Conservation (phyloP, 2,113 vertebrate genomes). For the Mionectes macconnelli region DNA sequence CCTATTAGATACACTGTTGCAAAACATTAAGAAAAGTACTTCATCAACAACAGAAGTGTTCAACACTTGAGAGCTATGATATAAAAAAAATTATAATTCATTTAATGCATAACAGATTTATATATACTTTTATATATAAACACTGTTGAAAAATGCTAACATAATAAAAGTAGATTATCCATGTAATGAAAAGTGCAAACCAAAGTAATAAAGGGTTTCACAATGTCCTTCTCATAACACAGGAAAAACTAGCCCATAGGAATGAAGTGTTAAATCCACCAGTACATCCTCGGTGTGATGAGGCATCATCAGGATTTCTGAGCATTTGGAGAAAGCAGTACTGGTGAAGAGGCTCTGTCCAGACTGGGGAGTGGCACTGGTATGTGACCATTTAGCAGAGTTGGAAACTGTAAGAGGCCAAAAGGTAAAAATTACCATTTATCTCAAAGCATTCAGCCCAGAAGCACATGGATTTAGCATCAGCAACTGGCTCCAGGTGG, state of each 20-base stretch:
- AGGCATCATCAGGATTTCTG: conserved; percentile 89
- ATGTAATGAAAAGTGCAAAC: conserved; percentile 84
- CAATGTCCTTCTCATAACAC: conserved; percentile 77
- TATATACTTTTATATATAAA: conserved; percentile 78
- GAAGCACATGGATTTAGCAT: background rate
- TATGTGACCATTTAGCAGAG: conserved; percentile 91
- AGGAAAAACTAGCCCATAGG: conserved; percentile 72
- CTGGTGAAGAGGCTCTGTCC: conserved; percentile 89
- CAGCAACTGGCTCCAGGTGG: background rate
- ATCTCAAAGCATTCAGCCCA: background rate
- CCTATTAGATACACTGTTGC: conserved; percentile 74
- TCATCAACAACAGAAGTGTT: conserved; percentile 79
- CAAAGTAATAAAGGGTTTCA: conserved; percentile 73
- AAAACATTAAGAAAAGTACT: conserved; percentile 73
- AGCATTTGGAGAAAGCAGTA: conserved; percentile 84
- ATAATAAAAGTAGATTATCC: conserved; percentile 74
- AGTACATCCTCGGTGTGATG: conserved; percentile 54
- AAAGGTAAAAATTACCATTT: conserved; percentile 37
- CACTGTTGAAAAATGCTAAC: conserved; percentile 76
- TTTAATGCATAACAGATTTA: conserved; percentile 82
- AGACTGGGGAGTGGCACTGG: conserved; percentile 86
- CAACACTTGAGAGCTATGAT: conserved; percentile 78
- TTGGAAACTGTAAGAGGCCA: conserved; percentile 85
- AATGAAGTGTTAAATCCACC: conserved; percentile 67
- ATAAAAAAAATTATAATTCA: conserved; percentile 77